Base-by-base conservation (phyloP, 1,140 invertebrate genomes). In the Phymorhynchus buccinoides region DNA sequence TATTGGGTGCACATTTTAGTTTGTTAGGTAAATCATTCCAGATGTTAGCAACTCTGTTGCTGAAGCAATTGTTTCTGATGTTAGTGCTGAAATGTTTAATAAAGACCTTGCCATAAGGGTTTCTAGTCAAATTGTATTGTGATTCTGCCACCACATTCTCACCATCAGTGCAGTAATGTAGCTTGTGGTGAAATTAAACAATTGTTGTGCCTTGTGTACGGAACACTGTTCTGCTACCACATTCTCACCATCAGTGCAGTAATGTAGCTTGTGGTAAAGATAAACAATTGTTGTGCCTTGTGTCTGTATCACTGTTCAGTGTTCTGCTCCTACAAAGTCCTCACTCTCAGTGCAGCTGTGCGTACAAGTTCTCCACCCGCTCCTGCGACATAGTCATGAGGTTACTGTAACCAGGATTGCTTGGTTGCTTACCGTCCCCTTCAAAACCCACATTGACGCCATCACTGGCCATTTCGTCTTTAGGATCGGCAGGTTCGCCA, bases 341-440 rank as follows among this genome's bases (percentile, higher is more conserved):
- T 3, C 35, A 37, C 37, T 16, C 39, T 41, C 35, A 41, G 27
- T 37, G 73, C 37, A 41, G 73, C 16, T 35, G 77, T 32, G 16
- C 42, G 32, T 79, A 79, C 44, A 79, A 9, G 77, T 79, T 79
- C 44, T 79, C 77, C 48, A 22, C 48, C 3, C 42, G 41, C 6
- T 48, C 77, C 32, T 56, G 77, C 27, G 41, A 56, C 3, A 44
- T 79, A 44, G 77, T 75, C 35, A 75, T 37, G 32, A 73, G 77
- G n/a, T 79, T 79, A 30, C 77, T 52, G 44, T 79, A 79, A 30
- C 32, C 27, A 30, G 41, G 41, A 32, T 14, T 18, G 41, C 30
- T 7, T 7, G 41, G 22, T 3, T 48, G 77, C 37, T 79, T 79
- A 18, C 77, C 32, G 27, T 79, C 77, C 3, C 32, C 42, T 35